Evolutionary conservation across 2,113 vertebrate genomes (phyloP).

Genomic region (Corynorhinus townsendii): DNA sequence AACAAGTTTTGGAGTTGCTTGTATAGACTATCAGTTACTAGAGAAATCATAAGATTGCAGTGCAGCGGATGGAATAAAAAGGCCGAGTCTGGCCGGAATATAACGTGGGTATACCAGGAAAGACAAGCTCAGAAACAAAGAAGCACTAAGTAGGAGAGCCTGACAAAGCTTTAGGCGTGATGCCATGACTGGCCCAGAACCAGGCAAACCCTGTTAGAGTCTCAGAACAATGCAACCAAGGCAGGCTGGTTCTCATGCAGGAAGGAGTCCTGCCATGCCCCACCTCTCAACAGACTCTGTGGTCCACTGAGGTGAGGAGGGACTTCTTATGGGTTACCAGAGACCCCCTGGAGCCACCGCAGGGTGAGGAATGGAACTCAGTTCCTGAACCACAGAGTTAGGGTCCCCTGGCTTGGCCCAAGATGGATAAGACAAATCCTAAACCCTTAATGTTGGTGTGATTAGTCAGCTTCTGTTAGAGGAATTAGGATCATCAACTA

Average conservation of each 20-base stretch:
- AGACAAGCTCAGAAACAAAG: neutral
- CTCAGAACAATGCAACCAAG: neutral
- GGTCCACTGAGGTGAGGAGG: neutral
- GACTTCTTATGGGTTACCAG: neutral
- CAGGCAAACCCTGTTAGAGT: neutral
- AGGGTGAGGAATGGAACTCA: neutral
- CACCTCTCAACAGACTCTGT: neutral
- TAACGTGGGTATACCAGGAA: neutral
- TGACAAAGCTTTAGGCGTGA: neutral
- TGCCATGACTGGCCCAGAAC: neutral
- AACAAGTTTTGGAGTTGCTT: neutral
- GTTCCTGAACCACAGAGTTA: neutral
- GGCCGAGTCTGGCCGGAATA: neutral
- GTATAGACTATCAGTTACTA: neutral
- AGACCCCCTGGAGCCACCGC: neutral
- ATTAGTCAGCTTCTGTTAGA: neutral
- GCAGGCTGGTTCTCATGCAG: rapidly evolving
- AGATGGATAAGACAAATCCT: neutral
- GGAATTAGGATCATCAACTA: neutral
- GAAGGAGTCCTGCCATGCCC: neutral
- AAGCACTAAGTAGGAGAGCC: neutral
- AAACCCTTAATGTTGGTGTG: neutral
- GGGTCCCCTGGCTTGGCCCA: neutral
- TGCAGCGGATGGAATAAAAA: neutral
- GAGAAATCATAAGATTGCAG: neutral